Percentiles rank a stretch among this genome's conserved stretches.
phyloP scores from a whole-genome alignment of 2,888 invertebrate species.

The Leuctra nigra region DNA sequence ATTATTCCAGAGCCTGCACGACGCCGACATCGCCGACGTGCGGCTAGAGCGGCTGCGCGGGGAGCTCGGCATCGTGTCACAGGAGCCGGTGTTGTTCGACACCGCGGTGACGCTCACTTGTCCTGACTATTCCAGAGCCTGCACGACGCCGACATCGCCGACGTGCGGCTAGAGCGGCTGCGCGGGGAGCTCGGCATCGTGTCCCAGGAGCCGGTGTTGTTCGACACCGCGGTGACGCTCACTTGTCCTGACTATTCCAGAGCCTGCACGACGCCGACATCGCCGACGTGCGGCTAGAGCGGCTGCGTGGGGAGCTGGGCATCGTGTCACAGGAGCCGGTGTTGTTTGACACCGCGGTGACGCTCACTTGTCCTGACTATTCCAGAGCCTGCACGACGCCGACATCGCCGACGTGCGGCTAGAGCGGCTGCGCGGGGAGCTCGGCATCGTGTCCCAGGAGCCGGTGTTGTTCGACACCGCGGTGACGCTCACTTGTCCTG shows the following conservation, averaged over 20 bases:
- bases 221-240: slow-evolving; percentile 85
- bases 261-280: slow-evolving; percentile 54
- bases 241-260: slow-evolving; percentile 64
- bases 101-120: slow-evolving; percentile 44
- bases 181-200: slow-evolving; percentile 42
- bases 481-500: slow-evolving; percentile 51
- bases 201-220: slow-evolving; percentile 87
- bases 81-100: slow-evolving; percentile 54
- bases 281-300: slow-evolving; percentile 56
- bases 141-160: too few species aligned
- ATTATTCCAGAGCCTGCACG: slow-evolving; percentile 34
- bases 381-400: too few species aligned
- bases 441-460: slow-evolving; percentile 70
- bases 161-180: too few species aligned
- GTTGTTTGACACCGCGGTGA: slow-evolving; percentile 74
- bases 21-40: slow-evolving; percentile 37
- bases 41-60: slow-evolving; percentile 43
- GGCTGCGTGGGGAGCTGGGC: slow-evolving; percentile 70
- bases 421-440: slow-evolving; percentile 20
- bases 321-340: slow-evolving; percentile 86
- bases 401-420: slow-evolving; percentile 19
- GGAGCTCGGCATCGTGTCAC: slow-evolving; percentile 50
- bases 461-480: slow-evolving; percentile 84
- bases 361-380: too few species aligned
- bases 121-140: too few species aligned